Evolutionary conservation across 1,140 invertebrate genomes (phyloP), one percentile per base, ranked within the genome.

Genomic region (Leptinotarsa texana): DNA sequence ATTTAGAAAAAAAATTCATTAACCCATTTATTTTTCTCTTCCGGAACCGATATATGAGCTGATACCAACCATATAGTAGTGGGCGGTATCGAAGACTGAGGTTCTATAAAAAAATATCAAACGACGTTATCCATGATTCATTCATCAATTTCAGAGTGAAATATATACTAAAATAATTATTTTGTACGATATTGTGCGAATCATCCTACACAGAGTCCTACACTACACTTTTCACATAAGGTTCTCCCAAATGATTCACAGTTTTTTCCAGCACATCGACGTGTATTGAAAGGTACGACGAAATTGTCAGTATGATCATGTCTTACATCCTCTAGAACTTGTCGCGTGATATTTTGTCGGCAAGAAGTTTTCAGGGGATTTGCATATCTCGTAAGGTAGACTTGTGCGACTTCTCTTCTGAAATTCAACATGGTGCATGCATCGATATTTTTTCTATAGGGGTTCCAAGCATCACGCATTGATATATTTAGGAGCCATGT

Each of bases 401-500:
- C 33, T 1, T 33, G 33, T 33, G 6, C 33, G 6, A 8, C 8
- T 33, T 8, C 33, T 33, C 33, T 33, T 8, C 6, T 33, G 1
- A 33, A 33, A 33, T 33, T 0, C 27, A 33, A 11, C 33, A 33
- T 33, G 6, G 33, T 33, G 8, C 8, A 33, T 6, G 1, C 33
- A 33, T 33, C 11, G 5, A 2, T 33, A 33, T 33, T 33, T 33
- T 33, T 33, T 5, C 6, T 33, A 11, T 33, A 11, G 33, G 8
- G 8, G 33, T 8, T 8, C 6, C 33, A 33, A 33, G 5, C 33
- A 33, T 33, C 11, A 33, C 2, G 33, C 33, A 84, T 62, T 63
- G 77, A 69, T 74, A 79, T 77, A 81, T 84, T 80, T 57, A 84
- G 57, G 57, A 81, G 67, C 62, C 81, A 81, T 13, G 81, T 83